phyloP scores from a whole-genome alignment of 1,140 invertebrate genomes.

The Drosophila novamexicana region DNA sequence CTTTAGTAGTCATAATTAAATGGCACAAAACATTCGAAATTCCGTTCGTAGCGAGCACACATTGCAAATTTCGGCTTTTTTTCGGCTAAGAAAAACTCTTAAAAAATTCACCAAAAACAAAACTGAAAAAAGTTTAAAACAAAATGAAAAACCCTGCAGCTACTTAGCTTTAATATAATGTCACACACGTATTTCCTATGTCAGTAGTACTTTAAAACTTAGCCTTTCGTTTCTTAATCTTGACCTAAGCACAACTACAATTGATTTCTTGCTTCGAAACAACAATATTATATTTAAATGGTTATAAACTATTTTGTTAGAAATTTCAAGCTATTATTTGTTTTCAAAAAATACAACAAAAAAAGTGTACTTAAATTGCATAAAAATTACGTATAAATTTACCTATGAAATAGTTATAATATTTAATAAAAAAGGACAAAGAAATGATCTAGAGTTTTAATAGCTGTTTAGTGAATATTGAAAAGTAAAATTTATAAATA shows the following conservation, averaged over 20 bases:
- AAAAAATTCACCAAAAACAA: not conserved
- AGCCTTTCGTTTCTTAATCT: slow-evolving; percentile 1
- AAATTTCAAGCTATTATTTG: slow-evolving; percentile 23
- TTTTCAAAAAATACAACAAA: slow-evolving; percentile 15
- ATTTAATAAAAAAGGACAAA: slow-evolving; percentile 7
- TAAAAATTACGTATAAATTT: slow-evolving; percentile 21
- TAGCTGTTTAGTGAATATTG: slow-evolving; percentile 43
- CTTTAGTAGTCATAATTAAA: slow-evolving; percentile 31
- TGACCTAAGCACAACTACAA: slow-evolving; percentile 17
- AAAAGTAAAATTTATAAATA: slow-evolving; percentile 40
- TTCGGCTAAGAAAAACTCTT: not conserved
- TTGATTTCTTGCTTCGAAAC: slow-evolving; percentile 11
- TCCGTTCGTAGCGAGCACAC: slow-evolving; percentile 55
- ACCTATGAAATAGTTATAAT: slow-evolving; percentile 3
- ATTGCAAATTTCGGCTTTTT: slow-evolving; percentile 19
- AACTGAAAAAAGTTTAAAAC: not conserved
- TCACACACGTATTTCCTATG: slow-evolving; percentile 14
- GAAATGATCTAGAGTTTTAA: slow-evolving; percentile 35
- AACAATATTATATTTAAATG: slow-evolving; percentile 22
- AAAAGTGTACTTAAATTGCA: slow-evolving; percentile 70
- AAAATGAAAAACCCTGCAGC: slow-evolving; percentile 7
- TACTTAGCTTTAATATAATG: slow-evolving; percentile 18
- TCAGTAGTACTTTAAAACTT: slow-evolving; percentile 15
- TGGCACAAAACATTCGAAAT: slow-evolving; percentile 72
- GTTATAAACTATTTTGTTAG: slow-evolving; percentile 47